phyloP scores from a whole-genome alignment of 2,888 invertebrate genomes.

The Sphaerophoria taeniata region DNA sequence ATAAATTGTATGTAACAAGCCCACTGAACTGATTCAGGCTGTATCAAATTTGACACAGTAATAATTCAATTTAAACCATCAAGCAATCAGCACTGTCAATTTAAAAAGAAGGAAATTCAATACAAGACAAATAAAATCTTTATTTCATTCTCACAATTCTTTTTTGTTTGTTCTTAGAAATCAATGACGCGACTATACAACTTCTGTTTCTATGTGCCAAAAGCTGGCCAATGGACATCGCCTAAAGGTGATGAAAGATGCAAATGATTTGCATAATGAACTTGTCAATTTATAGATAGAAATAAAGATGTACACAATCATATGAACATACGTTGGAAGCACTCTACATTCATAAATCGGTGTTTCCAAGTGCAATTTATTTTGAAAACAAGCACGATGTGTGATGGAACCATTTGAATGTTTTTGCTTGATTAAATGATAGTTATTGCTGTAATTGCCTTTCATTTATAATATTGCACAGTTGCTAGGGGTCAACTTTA shows the following conservation, averaged over 20 bases:
- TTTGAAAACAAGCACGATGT: background rate
- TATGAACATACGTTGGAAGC: background rate
- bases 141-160: conserved; percentile 12
- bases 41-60: background rate
- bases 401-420: background rate
- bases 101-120: conserved; percentile 22
- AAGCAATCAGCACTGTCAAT: conserved; percentile 22
- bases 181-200: conserved; percentile 8
- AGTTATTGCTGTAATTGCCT: conserved; percentile 44
- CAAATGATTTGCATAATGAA: conserved; percentile 21
- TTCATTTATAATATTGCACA: conserved; percentile 28
- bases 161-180: background rate
- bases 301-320: background rate
- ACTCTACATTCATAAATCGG: conserved; percentile 22
- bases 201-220: background rate
- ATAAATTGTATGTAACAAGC: background rate
- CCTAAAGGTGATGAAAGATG: conserved; percentile 1
- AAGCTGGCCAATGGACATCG: background rate
- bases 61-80: conserved; percentile 33
- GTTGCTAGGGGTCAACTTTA: conserved; percentile 44
- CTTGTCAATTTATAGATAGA: conserved; percentile 16
- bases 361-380: conserved; percentile 29
- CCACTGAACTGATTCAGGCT: background rate
- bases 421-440: conserved; percentile 25
- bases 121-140: conserved; percentile 18